Evolutionary conservation across 1,140 invertebrate species (phyloP).

Genomic region (Bombus cullumanus): DNA sequence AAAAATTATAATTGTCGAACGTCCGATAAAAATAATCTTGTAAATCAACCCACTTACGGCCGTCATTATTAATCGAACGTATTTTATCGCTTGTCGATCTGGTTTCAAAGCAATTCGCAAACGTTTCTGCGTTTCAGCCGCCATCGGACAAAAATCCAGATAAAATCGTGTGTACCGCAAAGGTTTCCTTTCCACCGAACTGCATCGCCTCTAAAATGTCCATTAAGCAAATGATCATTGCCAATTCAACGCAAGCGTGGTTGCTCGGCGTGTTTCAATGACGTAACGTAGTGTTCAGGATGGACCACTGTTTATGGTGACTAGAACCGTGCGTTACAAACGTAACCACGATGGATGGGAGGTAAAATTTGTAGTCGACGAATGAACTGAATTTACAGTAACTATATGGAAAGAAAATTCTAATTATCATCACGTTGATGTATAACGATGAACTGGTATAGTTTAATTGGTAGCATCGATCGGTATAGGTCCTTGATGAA

Average conservation of each 20-base stretch:
- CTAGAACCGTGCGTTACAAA: conserved; percentile 25
- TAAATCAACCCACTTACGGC: background rate
- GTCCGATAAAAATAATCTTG: background rate
- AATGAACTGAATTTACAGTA: background rate
- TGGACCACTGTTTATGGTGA: conserved; percentile 49
- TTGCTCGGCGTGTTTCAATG: conserved; percentile 4
- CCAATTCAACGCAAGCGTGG: conserved; percentile 37
- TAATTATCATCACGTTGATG: background rate
- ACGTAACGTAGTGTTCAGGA: background rate
- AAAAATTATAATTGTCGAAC: background rate
- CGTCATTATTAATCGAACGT: background rate
- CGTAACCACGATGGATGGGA: conserved; percentile 15
- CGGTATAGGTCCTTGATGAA: background rate
- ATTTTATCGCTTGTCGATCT: background rate
- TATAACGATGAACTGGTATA: background rate
- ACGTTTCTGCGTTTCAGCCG: background rate
- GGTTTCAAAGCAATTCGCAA: background rate
- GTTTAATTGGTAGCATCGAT: background rate
- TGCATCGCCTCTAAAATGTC: conserved; percentile 33
- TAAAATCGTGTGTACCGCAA: background rate
- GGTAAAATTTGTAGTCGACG: conserved; percentile 40
- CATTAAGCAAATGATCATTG: conserved; percentile 59
- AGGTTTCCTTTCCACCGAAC: background rate
- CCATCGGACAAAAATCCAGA: background rate
- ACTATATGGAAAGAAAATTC: background rate